Base-by-base conservation (phyloP, 2,797 vertebrate species). In the Geotrypetes seraphini region DNA sequence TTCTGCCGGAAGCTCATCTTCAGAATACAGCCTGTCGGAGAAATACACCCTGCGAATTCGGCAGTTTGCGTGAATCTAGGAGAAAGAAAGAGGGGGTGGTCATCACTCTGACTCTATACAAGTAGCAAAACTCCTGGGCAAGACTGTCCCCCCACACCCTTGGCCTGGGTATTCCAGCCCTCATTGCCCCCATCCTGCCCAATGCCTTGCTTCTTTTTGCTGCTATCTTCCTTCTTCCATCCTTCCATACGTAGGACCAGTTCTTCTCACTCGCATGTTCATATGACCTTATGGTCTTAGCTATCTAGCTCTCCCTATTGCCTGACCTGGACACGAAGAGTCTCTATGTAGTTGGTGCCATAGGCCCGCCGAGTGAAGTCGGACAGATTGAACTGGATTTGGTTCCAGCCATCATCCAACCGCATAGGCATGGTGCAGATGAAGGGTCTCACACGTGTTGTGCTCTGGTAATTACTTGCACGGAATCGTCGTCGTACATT, bases 371-470 rank as follows among this genome's bases (percentile, higher is more conserved):
- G 87, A 1, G 96, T 97, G 70, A 97, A 97, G 50, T 97, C 94
- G 0, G 90, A 89, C 26, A 97, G 69, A 69, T 99, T 97, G 66
- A 97, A 96, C 72, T 99, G 96, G 38, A 99, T 97, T 66, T 99
- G 96, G 75, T 99, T 99, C 96, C 96, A 99, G 67, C 96, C 93
- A 0, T 97, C 91, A 0, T 97, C 94, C 40, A 99, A 80, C 22
- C 91, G 67, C 91, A 97, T 96, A 14, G 96, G 93, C 94, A 97
- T 99, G 22, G 93, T 96, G 46, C 94, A 97, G 75, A 95, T 96
- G 66, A 97, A 99, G 0, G 92, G 96, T 46, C 96, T 97, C 47
- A 97, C 95, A 1, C 93, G 79, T 0, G 95, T 97, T 0, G 90
- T 97, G 60, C 92, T 97, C 79, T 96, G 96, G 56, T 97, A 99